Conservation (phyloP, 2,113 vertebrate species). For the Heterotis niloticus region DNA sequence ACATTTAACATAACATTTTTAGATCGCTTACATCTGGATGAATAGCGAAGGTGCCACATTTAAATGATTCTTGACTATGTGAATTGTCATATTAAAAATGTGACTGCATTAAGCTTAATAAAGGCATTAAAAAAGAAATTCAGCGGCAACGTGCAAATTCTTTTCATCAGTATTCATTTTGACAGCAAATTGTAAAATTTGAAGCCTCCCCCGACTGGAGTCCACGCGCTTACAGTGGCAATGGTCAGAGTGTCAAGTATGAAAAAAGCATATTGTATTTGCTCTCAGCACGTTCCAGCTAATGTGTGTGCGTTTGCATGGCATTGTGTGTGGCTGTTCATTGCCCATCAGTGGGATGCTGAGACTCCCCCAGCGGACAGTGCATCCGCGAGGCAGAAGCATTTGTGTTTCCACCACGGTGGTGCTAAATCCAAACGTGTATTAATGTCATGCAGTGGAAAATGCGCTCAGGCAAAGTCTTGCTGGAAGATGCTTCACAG, state of each 20-base stretch:
- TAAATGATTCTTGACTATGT: neutral
- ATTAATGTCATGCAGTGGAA: constrained; percentile 57
- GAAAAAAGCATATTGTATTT: constrained; percentile 44
- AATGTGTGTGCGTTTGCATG: constrained; percentile 23
- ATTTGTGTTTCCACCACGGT: constrained; percentile 65
- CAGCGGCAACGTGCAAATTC: too few species aligned
- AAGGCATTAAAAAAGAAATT: neutral
- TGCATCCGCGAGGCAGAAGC: constrained; percentile 56
- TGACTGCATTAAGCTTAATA: too few species aligned
- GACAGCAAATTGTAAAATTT: too few species aligned
- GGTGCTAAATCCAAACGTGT: constrained; percentile 64
- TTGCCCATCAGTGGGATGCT: constrained; percentile 50
- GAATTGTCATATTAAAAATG: neutral
- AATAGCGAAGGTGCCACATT: neutral
- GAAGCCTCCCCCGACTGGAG: constrained; percentile 57
- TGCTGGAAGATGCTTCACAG: constrained; percentile 43
- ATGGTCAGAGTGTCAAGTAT: constrained; percentile 50
- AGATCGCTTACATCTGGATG: neutral
- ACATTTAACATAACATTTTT: too few species aligned
- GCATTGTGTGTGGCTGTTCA: constrained; percentile 46
- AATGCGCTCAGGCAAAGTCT: constrained; percentile 52
- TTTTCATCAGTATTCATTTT: too few species aligned
- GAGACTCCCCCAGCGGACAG: constrained; percentile 55
- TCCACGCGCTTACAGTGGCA: constrained; percentile 60
- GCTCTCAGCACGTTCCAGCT: constrained; percentile 19